These are phyloP conservation scores for Suricata suricatta DNA, from an alignment of 2,113 vertebrate genomes.

Conservation along the genomic window DNA sequence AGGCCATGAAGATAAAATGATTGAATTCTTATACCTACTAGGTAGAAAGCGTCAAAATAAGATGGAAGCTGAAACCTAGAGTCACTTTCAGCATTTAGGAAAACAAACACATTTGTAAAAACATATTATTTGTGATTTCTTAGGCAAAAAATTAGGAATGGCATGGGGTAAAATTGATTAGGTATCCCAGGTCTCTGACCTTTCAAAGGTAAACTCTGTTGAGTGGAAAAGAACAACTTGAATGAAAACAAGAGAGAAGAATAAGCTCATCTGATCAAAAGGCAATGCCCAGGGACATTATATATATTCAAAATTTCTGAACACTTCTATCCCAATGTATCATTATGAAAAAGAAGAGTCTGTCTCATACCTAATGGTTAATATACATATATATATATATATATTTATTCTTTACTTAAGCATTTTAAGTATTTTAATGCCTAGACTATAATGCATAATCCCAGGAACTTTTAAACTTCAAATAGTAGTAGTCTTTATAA, in stretches of 20 bases:
- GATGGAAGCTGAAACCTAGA: background rate
- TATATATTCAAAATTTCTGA: background rate
- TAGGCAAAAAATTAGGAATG: background rate
- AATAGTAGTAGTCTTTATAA: background rate
- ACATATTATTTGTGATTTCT: background rate
- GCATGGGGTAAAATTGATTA: background rate
- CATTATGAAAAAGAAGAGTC: background rate
- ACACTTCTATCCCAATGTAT: background rate
- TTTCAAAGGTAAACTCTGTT: background rate
- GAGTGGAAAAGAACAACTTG: slow-evolving; percentile 11
- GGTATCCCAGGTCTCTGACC: background rate
- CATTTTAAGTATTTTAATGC: background rate
- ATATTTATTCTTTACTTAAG: background rate
- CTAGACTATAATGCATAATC: background rate
- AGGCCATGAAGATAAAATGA: background rate
- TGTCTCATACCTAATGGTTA: background rate
- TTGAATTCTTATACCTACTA: background rate
- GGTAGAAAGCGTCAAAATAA: background rate
- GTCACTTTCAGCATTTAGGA: background rate
- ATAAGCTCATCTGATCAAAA: background rate
- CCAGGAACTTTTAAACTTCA: background rate
- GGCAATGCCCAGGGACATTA: background rate
- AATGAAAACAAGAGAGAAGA: background rate
- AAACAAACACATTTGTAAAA: slow-evolving; percentile 17
- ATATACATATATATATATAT: background rate